Evolutionary conservation across 2,888 invertebrate species (phyloP), one percentile per base, ranked within the genome.

Genomic region (Oegoconia quadripuncta): DNA sequence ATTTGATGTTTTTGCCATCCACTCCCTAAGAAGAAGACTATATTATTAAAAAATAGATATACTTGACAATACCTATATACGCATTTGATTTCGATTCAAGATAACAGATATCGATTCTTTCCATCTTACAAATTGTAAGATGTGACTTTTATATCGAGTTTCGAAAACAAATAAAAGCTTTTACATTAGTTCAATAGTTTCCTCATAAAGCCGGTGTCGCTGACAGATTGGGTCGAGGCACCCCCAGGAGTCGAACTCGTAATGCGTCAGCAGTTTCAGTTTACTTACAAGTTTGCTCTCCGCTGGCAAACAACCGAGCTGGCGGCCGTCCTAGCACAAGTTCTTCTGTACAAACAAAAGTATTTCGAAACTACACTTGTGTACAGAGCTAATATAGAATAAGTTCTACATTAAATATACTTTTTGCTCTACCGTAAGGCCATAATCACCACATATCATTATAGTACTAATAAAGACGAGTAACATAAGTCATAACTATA

Each of bases 211-310:
- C 38, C 18, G 37, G 43, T 46, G 36, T 39, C 46, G 42, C 39
- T 42, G 44, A 51, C 45, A 52, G 56, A 59, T 53, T 54, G 38
- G 39, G 42, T 36, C 47, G 45, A 58, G 53, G 59, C 50, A 46
- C 50, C 42, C 52, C 44, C 45, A 54, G 53, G 55, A 55, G 49
- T 49, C 51, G 7, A 41, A 59, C 61, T 64, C 56, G 54, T 54
- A 63, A 60, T 59, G 59, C 68, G 65, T 69, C 67, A 65, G 61
- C 70, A 66, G 64, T 72, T 71, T 59, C 56, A 66, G 66, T 74
- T 74, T 66, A 56, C 56, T 64, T 48, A 46, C 40, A 67, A 73
- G 60, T 70, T 71, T 56, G 60, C 56, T 62, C 58, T 64, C 58
- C 57, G 62, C 65, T 58, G 55, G 61, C 55, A 69, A 73, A 70